Evolutionary conservation across 2,888 invertebrate genomes (phyloP), one percentile per base, ranked within the genome.

Genomic region (Lasius fuliginosus): DNA sequence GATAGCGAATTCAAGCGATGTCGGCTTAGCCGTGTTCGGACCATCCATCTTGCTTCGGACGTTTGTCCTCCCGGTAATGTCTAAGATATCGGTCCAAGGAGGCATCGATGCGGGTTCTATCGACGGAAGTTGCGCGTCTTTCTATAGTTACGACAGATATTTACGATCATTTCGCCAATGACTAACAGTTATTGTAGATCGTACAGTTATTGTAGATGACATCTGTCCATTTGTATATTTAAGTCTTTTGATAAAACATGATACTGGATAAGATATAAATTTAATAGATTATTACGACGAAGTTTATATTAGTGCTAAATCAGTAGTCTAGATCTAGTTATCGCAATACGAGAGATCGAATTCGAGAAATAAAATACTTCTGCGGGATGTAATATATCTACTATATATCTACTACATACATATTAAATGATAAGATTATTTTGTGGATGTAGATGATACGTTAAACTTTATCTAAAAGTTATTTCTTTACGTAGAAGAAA

Each of bases 1-100:
- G 75, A 71, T 81, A 71, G 81, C 64, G 46, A 68, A 82, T 69
- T 82, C 73, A 85, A 84, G 68, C 82, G 68, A 84, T 53, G 84
- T 49, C 75, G 62, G 82, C 75, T 82, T 62, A 82, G 65, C 15
- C 75, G 62, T 40, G 53, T 68, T 56, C 53, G 46, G 58, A 81
- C 68, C 64, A 85, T 85, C 64, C 67, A 79, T 85, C 83, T 79
- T 84, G 73, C 62, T 62, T 68, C 65, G 76, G 83, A 83, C 46
- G 58, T 36, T 74, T 71, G 83, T 77, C 67, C 49, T 56, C 27
- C 49, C 58, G 74, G 64, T 40, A 76, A 83, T 69, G 68, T 58
- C 56, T 36, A 67, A 77, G 77, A 85, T 83, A 83, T 58, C 83
- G 83, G 53, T 40, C 36, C 69, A 56, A 83, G 23, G 56, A 82